phyloP scores from a whole-genome alignment of 2,797 vertebrate species.

The Dipus sagitta region DNA sequence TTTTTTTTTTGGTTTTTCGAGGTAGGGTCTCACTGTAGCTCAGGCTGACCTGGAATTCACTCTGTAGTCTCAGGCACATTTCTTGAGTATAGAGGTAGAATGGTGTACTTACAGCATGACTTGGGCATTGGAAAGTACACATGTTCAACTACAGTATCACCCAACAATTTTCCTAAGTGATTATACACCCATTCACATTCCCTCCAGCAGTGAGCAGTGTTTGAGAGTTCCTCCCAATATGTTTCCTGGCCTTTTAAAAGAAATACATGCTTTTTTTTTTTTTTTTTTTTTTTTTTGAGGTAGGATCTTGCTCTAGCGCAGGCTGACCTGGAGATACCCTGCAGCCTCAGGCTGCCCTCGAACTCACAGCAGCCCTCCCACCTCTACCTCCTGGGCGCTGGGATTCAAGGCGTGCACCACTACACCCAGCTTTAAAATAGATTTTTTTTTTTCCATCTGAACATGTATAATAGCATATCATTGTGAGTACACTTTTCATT shows the following conservation, averaged over 20 bases:
- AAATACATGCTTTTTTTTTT: no score
- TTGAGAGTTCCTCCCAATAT: background rate
- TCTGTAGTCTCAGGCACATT: background rate
- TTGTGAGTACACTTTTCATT: constrained; percentile 37
- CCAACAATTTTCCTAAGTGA: background rate
- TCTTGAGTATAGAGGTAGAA: background rate
- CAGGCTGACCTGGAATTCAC: no score
- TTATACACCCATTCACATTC: background rate
- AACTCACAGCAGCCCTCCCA: no score
- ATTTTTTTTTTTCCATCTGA: background rate
- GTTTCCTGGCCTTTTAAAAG: background rate
- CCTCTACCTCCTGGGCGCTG: no score
- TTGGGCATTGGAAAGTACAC: background rate
- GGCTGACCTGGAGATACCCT: no score
- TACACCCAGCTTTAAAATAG: no score
- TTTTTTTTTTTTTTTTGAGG: no score
- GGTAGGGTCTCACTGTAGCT: no score
- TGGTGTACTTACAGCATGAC: background rate
- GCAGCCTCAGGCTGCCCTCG: no score
- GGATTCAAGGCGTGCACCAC: no score
- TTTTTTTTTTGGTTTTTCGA: no score
- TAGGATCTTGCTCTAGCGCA: background rate
- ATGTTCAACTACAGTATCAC: background rate
- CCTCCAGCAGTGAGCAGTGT: background rate
- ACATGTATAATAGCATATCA: background rate